Conservation (phyloP, 1,140 invertebrate genomes). For the Atta cephalotes region DNA sequence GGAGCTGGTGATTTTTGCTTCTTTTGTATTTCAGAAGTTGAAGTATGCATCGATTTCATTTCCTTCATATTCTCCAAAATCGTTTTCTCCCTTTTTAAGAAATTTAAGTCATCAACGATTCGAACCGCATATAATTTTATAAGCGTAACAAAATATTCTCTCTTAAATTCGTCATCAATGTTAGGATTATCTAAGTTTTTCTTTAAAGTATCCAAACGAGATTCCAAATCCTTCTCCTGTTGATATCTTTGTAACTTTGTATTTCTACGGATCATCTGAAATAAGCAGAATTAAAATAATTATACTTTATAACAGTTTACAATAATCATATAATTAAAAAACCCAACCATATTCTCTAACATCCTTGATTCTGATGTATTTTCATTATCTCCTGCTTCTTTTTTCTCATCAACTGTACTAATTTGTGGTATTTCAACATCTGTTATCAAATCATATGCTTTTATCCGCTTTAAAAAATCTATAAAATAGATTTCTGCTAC, state of each 20-base stretch:
- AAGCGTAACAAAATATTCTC: conserved; percentile 94
- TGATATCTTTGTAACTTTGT: conserved; percentile 93
- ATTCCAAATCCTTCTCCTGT: conserved; percentile 92
- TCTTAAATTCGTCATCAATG: conserved; percentile 93
- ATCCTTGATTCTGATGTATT: conserved; percentile 77
- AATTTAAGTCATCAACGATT: conserved; percentile 92
- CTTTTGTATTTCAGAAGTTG: conserved; percentile 71
- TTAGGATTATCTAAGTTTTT: conserved; percentile 88
- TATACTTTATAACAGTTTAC: conserved; percentile 11
- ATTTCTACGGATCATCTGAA: conserved; percentile 87
- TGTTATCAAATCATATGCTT: conserved; percentile 90
- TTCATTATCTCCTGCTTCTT: conserved; percentile 30
- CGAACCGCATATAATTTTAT: conserved; percentile 92
- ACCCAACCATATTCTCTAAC: conserved; percentile 81
- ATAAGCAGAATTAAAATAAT: conserved; percentile 29
- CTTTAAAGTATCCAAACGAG: conserved; percentile 89
- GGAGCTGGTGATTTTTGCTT: conserved; percentile 82
- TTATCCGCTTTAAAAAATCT: conserved; percentile 93
- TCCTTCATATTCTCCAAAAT: conserved; percentile 91
- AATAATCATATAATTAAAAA: conserved; percentile 1
- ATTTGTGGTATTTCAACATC: conserved; percentile 87
- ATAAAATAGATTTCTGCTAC: conserved; percentile 94
- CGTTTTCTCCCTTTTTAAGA: conserved; percentile 90
- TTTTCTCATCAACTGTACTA: conserved; percentile 71
- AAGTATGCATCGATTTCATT: conserved; percentile 67